These are phyloP conservation scores for Sebastes fasciatus DNA, from an alignment of 2,113 vertebrate species.

Conservation along the genomic window DNA sequence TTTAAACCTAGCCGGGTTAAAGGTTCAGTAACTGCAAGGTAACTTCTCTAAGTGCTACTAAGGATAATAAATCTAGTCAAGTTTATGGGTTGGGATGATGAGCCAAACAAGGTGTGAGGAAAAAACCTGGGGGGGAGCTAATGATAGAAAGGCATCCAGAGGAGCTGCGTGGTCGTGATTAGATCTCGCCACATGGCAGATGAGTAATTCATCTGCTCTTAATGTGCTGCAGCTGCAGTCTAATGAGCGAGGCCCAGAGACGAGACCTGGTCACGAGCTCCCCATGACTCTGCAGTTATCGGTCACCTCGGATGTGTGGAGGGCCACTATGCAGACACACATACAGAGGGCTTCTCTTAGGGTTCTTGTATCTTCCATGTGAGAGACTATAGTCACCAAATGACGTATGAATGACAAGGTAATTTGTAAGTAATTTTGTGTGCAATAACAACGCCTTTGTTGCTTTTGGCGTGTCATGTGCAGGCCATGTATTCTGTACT, in stretches of 20 bases:
- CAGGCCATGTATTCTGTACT: too few species aligned
- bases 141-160: slow-evolving; percentile 66
- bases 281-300: slow-evolving; percentile 60
- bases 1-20: slow-evolving; percentile 45
- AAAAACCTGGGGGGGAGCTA: slow-evolving; percentile 50
- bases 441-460: too few species aligned
- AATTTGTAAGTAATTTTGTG: too few species aligned
- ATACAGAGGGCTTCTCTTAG: background rate
- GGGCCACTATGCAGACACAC: slow-evolving; percentile 7
- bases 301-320: slow-evolving; percentile 38
- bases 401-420: too few species aligned
- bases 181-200: slow-evolving; percentile 78
- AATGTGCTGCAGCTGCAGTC: slow-evolving; percentile 83
- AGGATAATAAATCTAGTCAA: slow-evolving; percentile 47
- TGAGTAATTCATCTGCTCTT: slow-evolving; percentile 81
- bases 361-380: background rate
- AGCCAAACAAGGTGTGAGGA: slow-evolving; percentile 68
- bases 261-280: slow-evolving; percentile 59
- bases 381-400: background rate
- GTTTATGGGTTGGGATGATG: slow-evolving; percentile 52
- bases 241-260: slow-evolving; percentile 77
- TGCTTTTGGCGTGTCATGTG: too few species aligned
- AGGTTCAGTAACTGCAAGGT: slow-evolving; percentile 37
- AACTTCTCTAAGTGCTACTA: slow-evolving; percentile 27
- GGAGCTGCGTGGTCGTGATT: slow-evolving; percentile 74